These are phyloP conservation scores for Chrysolophus pictus DNA, from an alignment of 2,797 vertebrate species.

Conservation along the genomic window DNA sequence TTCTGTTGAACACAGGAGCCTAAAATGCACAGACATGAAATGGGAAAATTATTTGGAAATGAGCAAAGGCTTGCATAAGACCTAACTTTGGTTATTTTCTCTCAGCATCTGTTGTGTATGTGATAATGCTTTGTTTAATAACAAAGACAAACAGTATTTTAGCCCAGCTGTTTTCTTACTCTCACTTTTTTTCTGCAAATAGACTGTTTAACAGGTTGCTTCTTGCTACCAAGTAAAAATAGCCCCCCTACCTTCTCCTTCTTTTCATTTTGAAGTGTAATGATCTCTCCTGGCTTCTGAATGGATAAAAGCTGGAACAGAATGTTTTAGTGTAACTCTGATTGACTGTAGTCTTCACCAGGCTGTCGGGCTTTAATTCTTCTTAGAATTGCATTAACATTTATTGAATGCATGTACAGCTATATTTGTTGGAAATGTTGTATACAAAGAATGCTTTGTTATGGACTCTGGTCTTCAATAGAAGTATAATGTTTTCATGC, in stretches of 20 bases:
- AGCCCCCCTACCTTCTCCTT: neutral
- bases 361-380: slow-evolving; percentile 16
- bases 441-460: neutral
- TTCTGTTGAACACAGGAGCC: neutral
- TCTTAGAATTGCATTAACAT: slow-evolving; percentile 41
- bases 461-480: slow-evolving; percentile 1
- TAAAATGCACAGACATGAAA: neutral
- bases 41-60: neutral
- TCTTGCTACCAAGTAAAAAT: neutral
- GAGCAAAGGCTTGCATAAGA: neutral
- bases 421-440: slow-evolving; percentile 31
- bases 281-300: neutral
- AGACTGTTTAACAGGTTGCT: neutral
- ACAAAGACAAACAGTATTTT: neutral
- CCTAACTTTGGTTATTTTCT: neutral
- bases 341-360: slow-evolving; percentile 38
- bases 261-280: slow-evolving; percentile 7
- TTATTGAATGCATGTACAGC: slow-evolving; percentile 37
- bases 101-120: neutral
- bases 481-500: neutral
- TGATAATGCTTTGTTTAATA: slow-evolving; percentile 35
- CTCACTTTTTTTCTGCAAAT: slow-evolving; percentile 1
- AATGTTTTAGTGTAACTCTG: neutral
- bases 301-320: neutral
- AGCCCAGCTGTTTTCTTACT: slow-evolving; percentile 7